These are phyloP conservation scores for Beaufortia kweichowensis DNA, from an alignment of 2,113 vertebrate genomes.

Conservation along the genomic window DNA sequence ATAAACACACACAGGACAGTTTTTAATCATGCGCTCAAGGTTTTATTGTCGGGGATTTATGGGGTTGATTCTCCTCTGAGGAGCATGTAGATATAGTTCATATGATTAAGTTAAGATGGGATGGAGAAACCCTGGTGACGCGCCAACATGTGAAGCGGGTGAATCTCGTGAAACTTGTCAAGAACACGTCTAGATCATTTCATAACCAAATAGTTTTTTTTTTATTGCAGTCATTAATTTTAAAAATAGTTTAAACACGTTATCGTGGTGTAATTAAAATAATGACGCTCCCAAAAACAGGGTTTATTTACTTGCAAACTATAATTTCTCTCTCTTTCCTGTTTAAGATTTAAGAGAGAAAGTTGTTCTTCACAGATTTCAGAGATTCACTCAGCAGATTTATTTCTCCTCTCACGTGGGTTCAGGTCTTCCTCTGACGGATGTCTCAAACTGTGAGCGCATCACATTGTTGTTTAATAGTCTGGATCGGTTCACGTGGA, in stretches of 20 bases:
- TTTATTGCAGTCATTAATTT: too few species aligned
- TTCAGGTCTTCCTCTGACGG: too few species aligned
- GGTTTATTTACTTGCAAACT: background rate
- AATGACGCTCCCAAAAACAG: too few species aligned
- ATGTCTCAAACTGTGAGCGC: slow-evolving; percentile 26
- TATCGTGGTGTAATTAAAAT: too few species aligned
- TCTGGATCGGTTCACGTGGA: slow-evolving; percentile 49
- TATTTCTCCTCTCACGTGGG: too few species aligned
- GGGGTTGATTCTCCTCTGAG: slow-evolving; percentile 28
- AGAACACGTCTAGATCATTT: background rate
- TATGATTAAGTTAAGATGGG: slow-evolving; percentile 51
- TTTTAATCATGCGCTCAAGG: slow-evolving; percentile 44
- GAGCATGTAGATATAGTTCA: slow-evolving; percentile 49
- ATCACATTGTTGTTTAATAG: slow-evolving; percentile 39
- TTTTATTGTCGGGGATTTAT: slow-evolving; percentile 44
- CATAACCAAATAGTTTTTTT: too few species aligned
- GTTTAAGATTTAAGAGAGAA: too few species aligned
- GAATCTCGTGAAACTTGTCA: too few species aligned
- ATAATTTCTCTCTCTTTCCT: too few species aligned
- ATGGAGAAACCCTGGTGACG: slow-evolving; percentile 36
- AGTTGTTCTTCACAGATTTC: too few species aligned
- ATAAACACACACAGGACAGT: slow-evolving; percentile 55
- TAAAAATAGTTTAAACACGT: too few species aligned
- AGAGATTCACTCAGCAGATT: too few species aligned
- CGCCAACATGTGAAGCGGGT: slow-evolving; percentile 29